Percentiles rank a stretch among this genome's conserved stretches.
phyloP scores from a whole-genome alignment of 2,888 invertebrate species.

The Tillus elongatus region DNA sequence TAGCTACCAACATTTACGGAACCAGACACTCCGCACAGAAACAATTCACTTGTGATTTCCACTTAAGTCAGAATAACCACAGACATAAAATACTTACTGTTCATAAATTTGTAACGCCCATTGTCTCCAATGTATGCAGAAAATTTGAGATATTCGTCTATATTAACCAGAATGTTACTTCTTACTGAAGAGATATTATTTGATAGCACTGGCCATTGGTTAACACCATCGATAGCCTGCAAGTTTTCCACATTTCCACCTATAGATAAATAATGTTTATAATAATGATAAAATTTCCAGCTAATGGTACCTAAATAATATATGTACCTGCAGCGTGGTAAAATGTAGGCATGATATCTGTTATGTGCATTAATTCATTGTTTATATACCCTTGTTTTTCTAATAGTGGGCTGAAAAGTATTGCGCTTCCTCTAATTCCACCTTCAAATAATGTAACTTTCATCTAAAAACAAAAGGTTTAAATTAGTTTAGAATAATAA shows the following conservation, averaged over 20 bases:
- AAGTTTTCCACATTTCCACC: conserved; percentile 37
- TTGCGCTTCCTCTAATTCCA: conserved; percentile 65
- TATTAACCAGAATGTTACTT: conserved; percentile 31
- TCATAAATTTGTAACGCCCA: conserved; percentile 34
- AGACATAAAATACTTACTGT: conserved; percentile 29
- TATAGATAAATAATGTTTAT: conserved; percentile 18
- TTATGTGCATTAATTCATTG: conserved; percentile 62
- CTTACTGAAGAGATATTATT: conserved; percentile 18
- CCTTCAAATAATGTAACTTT: conserved; percentile 83
- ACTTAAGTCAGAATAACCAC: too few species aligned
- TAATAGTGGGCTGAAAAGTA: conserved; percentile 64
- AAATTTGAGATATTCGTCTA: conserved; percentile 33
- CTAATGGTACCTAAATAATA: conserved; percentile 8
- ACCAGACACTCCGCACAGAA: too few species aligned
- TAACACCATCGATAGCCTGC: conserved; percentile 35
- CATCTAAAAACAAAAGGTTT: conserved; percentile 37
- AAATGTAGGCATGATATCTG: conserved; percentile 77
- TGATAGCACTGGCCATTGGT: conserved; percentile 35
- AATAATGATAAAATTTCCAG: conserved; percentile 6
- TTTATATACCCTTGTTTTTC: conserved; percentile 47
- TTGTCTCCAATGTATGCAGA: conserved; percentile 34
- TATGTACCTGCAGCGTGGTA: conserved; percentile 32
- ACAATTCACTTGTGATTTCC: too few species aligned
- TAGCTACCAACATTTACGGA: too few species aligned
- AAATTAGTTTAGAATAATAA: neutral